phyloP scores from a whole-genome alignment of 2,797 vertebrate genomes.

The Calcarius lapponicus region DNA sequence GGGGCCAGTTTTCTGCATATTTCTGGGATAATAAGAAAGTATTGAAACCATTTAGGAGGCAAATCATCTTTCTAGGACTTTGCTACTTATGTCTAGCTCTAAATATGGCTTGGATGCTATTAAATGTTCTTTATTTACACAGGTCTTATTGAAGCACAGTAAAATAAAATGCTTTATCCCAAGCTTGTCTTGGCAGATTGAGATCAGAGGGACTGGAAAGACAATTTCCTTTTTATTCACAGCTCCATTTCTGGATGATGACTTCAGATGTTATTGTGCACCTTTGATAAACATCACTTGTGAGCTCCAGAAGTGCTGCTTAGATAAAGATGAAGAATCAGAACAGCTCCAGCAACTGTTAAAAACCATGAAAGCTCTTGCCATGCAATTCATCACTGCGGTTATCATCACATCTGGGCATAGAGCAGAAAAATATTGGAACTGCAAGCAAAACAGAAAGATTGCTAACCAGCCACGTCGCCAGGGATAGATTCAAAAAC shows the following conservation, averaged over 20 bases:
- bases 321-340: background rate
- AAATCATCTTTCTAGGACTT: background rate
- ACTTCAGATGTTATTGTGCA: background rate
- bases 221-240: background rate
- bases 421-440: background rate
- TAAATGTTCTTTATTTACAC: background rate
- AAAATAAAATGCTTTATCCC: background rate
- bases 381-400: background rate
- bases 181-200: background rate
- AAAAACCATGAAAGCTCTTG: background rate
- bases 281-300: background rate
- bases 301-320: background rate
- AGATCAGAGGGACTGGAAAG: background rate
- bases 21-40: background rate
- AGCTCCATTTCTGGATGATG: background rate
- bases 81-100: background rate
- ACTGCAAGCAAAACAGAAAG: background rate
- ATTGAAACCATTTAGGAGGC: background rate
- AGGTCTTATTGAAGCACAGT: background rate
- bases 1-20: fast-evolving
- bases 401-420: background rate
- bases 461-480: background rate
- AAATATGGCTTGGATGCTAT: background rate
- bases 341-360: background rate
- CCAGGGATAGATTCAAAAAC: background rate